These are phyloP conservation scores for Boulengeromyrus knoepffleri DNA, from an alignment of 2,113 vertebrate species.

Conservation along the genomic window DNA sequence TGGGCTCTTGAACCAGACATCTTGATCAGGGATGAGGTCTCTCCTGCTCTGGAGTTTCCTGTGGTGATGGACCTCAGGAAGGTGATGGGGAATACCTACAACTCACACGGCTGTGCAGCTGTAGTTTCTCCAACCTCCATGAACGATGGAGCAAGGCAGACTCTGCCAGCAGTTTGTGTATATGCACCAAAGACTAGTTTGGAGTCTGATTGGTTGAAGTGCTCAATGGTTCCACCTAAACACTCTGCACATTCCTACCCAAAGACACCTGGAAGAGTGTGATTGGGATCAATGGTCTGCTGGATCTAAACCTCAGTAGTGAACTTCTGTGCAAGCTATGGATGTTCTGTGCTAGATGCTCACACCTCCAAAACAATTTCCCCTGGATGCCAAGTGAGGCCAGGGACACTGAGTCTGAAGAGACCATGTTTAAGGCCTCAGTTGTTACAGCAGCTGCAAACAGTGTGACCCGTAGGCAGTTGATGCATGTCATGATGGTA, in stretches of 20 bases:
- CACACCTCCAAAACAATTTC: not conserved
- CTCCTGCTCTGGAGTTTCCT: not conserved
- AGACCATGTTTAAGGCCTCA: not conserved
- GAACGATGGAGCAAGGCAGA: not conserved
- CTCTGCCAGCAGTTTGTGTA: not conserved
- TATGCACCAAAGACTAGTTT: not conserved
- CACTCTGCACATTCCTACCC: not conserved
- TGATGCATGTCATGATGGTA: not conserved
- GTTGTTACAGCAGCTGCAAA: not conserved
- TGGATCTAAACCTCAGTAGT: not conserved
- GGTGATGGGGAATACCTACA: not conserved
- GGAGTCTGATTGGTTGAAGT: not conserved
- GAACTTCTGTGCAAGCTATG: not conserved
- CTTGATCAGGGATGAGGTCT: not conserved
- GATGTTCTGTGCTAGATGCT: not conserved
- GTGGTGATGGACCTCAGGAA: not conserved
- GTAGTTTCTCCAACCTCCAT: not conserved
- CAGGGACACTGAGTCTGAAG: not conserved
- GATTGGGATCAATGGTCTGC: not conserved
- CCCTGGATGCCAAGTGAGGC: not conserved
- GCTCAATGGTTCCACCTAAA: not conserved
- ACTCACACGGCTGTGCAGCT: not conserved
- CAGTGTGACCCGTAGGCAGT: not conserved
- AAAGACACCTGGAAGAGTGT: not conserved
- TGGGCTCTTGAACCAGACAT: not conserved